Base-by-base conservation (phyloP, 1,140 invertebrate genomes). In the Drosophila pseudoananassae region DNA sequence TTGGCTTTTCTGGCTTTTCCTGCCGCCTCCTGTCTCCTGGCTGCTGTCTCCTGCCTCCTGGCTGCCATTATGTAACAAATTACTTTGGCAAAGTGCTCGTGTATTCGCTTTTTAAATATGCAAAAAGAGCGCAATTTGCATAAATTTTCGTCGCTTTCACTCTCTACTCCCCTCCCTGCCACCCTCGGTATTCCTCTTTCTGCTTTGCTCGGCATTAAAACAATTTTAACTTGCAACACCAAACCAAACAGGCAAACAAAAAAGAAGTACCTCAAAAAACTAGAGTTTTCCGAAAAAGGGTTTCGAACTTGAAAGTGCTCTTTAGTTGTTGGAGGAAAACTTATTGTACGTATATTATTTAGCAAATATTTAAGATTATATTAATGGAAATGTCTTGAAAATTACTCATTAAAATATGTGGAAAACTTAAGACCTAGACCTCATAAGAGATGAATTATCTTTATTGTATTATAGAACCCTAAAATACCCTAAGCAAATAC, bases 71-170 rank as follows among this genome's bases (percentile, higher is more conserved):
- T 89, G 85, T 89, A 78, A 83, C 76, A 87, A 90, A 89, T 84
- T 90, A 90, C 82, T 85, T 90, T 91, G 78, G 74, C 72, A 91
- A 91, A 91, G 90, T 90, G 90, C 90, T 91, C 90, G 82, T 91
- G 85, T 90, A 91, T 88, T 90, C 85, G 85, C 90, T 90, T 90
- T 91, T 91, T 91, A 91, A 91, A 91, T 91, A 91, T 91, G 90
- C 90, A 91, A 91, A 91, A 91, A 91, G 90, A 91, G 82, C 80
- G 82, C 90, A 91, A 91, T 91, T 91, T 91, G 75, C 90, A 91
- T 91, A 91, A 90, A 91, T 91, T 91, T 70, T 69, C 56, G 63
- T n/a, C n/a, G 31, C 31, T 33, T 33, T 33, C n/a, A 12, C 23
- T 6, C 20, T 27, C 5, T 12, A 12, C 23, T 12, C 23, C 6